phyloP scores from a whole-genome alignment of 1,140 invertebrate species.

The Coptotermes formosanus region DNA sequence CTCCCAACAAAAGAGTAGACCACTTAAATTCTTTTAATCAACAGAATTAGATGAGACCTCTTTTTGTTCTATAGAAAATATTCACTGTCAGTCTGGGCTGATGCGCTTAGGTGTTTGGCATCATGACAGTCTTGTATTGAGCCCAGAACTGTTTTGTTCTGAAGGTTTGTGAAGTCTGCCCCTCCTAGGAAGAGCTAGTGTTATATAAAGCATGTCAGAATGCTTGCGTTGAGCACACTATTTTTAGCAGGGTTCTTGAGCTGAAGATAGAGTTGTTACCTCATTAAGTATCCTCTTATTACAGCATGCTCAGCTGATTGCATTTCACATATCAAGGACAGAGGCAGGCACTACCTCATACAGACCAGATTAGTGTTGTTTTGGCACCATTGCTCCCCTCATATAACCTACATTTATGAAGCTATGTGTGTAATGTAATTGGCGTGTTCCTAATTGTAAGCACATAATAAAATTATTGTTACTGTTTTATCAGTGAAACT shows the following conservation, averaged over 20 bases:
- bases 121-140: conserved; percentile 1
- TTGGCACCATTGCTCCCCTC: no score
- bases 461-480: no score
- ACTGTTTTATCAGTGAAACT: no score
- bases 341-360: neutral
- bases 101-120: neutral
- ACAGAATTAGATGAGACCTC: conserved; percentile 8
- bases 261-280: conserved; percentile 23
- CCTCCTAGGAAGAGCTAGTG: neutral
- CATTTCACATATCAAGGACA: neutral
- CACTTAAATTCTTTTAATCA: conserved; percentile 5
- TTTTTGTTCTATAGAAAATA: neutral
- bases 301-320: neutral
- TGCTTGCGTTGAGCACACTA: conserved; percentile 20
- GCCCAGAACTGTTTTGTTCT: neutral
- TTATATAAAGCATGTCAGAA: conserved; percentile 1
- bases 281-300: neutral
- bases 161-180: neutral
- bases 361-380: no score
- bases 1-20: neutral
- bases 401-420: no score
- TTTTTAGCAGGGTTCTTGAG: conserved; percentile 37
- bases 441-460: no score
- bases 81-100: conserved; percentile 12
- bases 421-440: no score